phyloP scores from a whole-genome alignment of 2,888 invertebrate genomes.

The Cylloceria caligata region DNA sequence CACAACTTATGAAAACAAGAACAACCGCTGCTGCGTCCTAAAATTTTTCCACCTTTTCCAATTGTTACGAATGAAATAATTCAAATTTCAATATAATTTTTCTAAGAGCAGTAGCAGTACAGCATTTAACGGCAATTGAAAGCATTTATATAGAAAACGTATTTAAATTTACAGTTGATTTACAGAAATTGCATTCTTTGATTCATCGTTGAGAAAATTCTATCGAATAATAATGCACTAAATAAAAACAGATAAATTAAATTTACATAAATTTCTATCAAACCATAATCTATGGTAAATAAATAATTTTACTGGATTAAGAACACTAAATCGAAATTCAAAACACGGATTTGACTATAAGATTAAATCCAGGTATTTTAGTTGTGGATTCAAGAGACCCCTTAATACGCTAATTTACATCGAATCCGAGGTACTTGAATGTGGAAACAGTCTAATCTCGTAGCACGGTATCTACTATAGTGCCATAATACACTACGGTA shows the following conservation, averaged over 20 bases:
- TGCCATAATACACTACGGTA: constrained; percentile 23
- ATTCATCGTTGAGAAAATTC: neutral
- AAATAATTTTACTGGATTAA: too few relatives aligned
- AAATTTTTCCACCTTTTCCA: neutral
- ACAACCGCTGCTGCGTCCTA: too few relatives aligned
- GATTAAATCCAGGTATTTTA: neutral
- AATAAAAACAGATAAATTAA: neutral
- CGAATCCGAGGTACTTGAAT: constrained; percentile 31
- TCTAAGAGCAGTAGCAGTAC: too few relatives aligned
- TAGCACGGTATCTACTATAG: constrained; percentile 43
- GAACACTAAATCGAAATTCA: neutral
- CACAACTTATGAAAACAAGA: neutral
- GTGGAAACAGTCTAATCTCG: constrained; percentile 34
- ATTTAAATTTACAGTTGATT: neutral
- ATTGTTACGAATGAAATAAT: neutral
- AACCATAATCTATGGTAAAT: neutral
- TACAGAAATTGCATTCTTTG: neutral
- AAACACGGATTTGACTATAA: neutral
- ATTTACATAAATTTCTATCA: neutral
- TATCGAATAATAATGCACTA: neutral
- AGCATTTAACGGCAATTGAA: neutral
- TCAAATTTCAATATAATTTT: too few relatives aligned
- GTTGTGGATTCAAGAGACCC: neutral
- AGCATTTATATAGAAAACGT: neutral
- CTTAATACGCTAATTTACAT: constrained; percentile 21